Evolutionary conservation across 2,113 vertebrate species (phyloP).

Genomic region (Dryoscopus gambensis): DNA sequence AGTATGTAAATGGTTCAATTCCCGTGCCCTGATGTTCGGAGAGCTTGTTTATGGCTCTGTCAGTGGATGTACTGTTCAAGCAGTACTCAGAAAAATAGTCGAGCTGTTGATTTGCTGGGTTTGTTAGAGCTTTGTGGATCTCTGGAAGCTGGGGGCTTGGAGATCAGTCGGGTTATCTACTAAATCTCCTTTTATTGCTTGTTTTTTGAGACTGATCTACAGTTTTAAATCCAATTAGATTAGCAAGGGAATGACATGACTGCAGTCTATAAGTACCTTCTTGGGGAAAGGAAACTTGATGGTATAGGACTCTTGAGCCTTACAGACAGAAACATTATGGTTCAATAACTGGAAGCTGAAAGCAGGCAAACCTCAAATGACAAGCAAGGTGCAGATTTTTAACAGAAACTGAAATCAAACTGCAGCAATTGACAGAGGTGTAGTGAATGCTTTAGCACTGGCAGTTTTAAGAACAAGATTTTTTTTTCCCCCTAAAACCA

Average conservation of each 20-base stretch:
- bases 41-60: slow-evolving; percentile 28
- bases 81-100: neutral
- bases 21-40: slow-evolving; percentile 25
- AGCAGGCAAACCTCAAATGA: neutral
- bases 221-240: slow-evolving; percentile 46
- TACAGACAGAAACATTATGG: slow-evolving; percentile 19
- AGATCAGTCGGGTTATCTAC: neutral
- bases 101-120: neutral
- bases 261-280: neutral
- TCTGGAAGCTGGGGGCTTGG: neutral
- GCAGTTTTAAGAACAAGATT: neutral
- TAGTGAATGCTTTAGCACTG: neutral
- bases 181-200: neutral
- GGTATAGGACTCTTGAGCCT: slow-evolving; percentile 3
- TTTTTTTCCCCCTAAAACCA: neutral
- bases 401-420: neutral
- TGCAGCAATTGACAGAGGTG: neutral
- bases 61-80: neutral
- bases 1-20: slow-evolving; percentile 63
- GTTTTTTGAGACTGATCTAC: slow-evolving; percentile 17
- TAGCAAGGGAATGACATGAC: slow-evolving; percentile 1
- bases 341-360: slow-evolving; percentile 21
- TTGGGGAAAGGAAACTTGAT: neutral
- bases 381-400: neutral
- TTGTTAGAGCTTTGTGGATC: neutral